Percentiles rank a stretch among this genome's conserved stretches.
phyloP scores from a whole-genome alignment of 2,797 vertebrate genomes.

The Neopelma chrysocephalum region DNA sequence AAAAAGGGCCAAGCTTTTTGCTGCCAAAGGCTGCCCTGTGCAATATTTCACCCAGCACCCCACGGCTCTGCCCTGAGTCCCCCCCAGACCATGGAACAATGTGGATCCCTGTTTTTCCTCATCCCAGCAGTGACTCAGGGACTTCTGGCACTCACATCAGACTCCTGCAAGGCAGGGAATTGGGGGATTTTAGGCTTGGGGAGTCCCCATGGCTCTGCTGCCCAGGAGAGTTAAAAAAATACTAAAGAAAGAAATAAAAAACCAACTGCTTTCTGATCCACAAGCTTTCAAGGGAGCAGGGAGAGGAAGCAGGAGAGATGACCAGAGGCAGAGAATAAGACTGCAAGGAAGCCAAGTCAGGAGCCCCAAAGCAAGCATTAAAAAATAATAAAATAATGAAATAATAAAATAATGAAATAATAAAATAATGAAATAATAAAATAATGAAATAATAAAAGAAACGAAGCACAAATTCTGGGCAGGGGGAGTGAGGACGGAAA shows the following conservation, averaged over 20 bases:
- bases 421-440: neutral
- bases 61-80: neutral
- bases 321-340: neutral
- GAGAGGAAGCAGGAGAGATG: neutral
- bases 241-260: neutral
- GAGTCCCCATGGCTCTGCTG: neutral
- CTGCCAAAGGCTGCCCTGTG: accelerated
- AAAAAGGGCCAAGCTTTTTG: neutral
- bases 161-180: neutral
- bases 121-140: neutral
- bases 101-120: neutral
- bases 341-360: neutral
- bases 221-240: neutral
- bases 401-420: neutral
- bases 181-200: neutral
- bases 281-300: neutral
- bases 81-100: accelerated
- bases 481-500: neutral
- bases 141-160: neutral
- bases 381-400: neutral
- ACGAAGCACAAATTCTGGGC: neutral
- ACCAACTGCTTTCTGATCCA: neutral
- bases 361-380: neutral
- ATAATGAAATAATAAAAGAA: neutral
- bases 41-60: neutral